Evolutionary conservation across 2,113 vertebrate genomes (phyloP), one percentile per base, ranked within the genome.

Genomic region (Indicator maculatus): DNA sequence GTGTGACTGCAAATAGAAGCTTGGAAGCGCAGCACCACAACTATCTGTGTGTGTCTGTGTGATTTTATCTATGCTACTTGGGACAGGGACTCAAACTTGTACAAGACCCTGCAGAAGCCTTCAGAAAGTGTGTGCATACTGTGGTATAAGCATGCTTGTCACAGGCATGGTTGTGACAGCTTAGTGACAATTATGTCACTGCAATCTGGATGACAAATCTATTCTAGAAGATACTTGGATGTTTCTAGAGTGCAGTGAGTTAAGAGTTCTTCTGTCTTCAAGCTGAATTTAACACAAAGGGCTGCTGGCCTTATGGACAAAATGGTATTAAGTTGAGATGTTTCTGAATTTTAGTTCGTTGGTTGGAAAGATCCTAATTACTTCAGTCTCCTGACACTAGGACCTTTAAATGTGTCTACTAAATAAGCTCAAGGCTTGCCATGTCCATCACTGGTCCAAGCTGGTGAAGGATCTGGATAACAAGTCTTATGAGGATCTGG

Each of bases 331-430:
- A 66, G 3, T 5, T 61, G 65, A 8, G 38, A 72, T 74, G 30
- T 0, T 30, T 47, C 58, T 23, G 19, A 4, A 2, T 3, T 0
- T 41, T 64, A 27, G 41, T 70, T 71, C 69, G 12, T 45, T 76
- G 45, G 15, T 72, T 77, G 65, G 79, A 85, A 70, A 91, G 24
- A 11, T 83, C 23, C 11, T 0, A 0, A n/a, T 88, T 64, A 65
- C 71, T 70, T 82, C 20, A n/a, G 13, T 82, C 4, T 59, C 11
- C 44, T 79, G 59, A 23, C 1, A 11, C 38, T 76, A 59, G 33
- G 36, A 75, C 28, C 18, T 90, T 60, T 53, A 71, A 77, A 10
- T n/a, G 14, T 19, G 30, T 9, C 24, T 39, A 44, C 55, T 58
- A 76, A 82, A 72, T 63, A 19, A 82, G 19, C 30, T 90, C 73